A percentile compares a stretch with the other conserved stretches of the same genome.
phyloP scores from a whole-genome alignment of 2,113 vertebrate genomes.

The Cepphus grylle region DNA sequence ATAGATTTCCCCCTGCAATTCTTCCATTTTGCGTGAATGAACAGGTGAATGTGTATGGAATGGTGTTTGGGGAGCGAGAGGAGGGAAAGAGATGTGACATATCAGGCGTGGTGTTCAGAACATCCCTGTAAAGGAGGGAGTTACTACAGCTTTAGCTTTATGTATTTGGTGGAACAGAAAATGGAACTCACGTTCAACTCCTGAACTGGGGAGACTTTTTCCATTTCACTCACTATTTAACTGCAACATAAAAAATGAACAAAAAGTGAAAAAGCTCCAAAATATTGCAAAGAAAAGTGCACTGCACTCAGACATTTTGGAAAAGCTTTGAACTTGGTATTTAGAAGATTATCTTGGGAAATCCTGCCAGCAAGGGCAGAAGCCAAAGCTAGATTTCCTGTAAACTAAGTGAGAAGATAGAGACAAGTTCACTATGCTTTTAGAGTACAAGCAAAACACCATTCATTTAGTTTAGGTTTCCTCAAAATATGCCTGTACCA shows the following conservation, averaged over 20 bases:
- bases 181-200: background rate
- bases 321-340: background rate
- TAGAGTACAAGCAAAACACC: background rate
- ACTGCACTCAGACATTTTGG: background rate
- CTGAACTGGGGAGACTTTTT: background rate
- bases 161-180: background rate
- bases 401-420: background rate
- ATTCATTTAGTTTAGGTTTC: background rate
- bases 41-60: background rate
- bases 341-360: background rate
- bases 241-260: background rate
- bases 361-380: background rate
- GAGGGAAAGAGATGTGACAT: rapidly evolving
- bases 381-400: background rate
- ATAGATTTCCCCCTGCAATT: background rate
- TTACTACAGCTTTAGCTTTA: background rate
- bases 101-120: background rate
- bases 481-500: background rate
- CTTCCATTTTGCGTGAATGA: background rate
- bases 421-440: background rate
- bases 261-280: background rate
- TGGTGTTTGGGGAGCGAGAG: rapidly evolving
- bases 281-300: background rate
- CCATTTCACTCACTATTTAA: background rate
- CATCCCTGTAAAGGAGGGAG: background rate